Conservation (phyloP, 2,113 vertebrate genomes). For the Gopherus evgoodei region DNA sequence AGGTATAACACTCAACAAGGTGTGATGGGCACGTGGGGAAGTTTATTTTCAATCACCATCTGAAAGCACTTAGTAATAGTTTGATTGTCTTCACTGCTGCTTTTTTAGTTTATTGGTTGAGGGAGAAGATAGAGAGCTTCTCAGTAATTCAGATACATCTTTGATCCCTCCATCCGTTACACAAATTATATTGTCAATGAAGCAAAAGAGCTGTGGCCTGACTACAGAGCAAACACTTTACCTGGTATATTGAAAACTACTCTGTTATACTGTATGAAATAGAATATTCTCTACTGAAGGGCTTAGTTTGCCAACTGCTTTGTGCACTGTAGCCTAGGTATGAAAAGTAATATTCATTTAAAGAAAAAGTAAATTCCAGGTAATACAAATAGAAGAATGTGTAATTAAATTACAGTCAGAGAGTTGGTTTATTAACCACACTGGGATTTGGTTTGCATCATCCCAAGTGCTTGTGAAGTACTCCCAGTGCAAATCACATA, state of each 20-base stretch:
- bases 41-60: neutral
- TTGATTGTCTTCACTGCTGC: neutral
- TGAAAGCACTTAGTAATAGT: neutral
- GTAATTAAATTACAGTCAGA: neutral
- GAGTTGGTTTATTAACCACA: neutral
- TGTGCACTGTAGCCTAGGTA: neutral
- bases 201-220: neutral
- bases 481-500: constrained; percentile 12
- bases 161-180: neutral
- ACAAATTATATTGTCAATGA: neutral
- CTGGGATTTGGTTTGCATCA: neutral
- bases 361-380: neutral
- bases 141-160: neutral
- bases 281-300: neutral
- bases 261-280: neutral
- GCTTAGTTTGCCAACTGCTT: neutral
- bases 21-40: neutral
- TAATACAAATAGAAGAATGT: neutral
- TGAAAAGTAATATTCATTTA: constrained; percentile 10
- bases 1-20: neutral
- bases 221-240: neutral
- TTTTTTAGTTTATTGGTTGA: neutral
- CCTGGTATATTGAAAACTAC: neutral
- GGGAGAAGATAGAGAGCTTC: neutral
- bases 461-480: constrained; percentile 16